Base-by-base conservation (phyloP, 1,140 invertebrate species). In the Fopius arisanus region DNA sequence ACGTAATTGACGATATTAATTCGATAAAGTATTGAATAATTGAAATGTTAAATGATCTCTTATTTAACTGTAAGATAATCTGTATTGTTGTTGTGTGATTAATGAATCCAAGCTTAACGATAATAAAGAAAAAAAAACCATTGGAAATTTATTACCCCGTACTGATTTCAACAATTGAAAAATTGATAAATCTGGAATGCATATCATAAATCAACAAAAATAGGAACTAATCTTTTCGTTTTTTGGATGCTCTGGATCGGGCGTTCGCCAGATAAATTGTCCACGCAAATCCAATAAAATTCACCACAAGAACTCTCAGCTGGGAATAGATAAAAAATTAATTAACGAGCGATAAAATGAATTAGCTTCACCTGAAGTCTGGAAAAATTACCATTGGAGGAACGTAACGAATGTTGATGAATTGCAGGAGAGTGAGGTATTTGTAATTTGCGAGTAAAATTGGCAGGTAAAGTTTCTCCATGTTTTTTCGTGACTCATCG, bases 271-370 rank as follows among this genome's bases (percentile, higher is more conserved):
- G 77, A 78, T 92, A 94, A 79, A 94, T 90, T 3, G 90, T 89
- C 93, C 93, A 94, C 59, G 91, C 88, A 75, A 94, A 92, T 63
- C 91, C 91, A 72, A 94, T 89, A 7, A 93, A 76, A 82, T 93
- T 93, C 78, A 90, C 88, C 48, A 91, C 88, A 2, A 94, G 86
- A 7, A 93, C 91, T 77, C 92, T 84, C 21, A 94, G 83, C 92
- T 93, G 84, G n/a, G 76, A 91, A 91, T 26, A 77, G 74, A 78
- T 26, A 67, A 67, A 59, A 75, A 79, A 73, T 81, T 70, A 68
- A 76, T 74, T 66, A 54, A 54, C 21, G n/a, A 48, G 19, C 43
- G 26, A 40, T 65, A 21, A 31, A 3, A 26, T 14, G 31, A 28
- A 66, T 76, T 21, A 19, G 16, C 28, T 59, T 31, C 6, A 62